These are phyloP conservation scores for Yasuhikotakia modesta DNA, from an alignment of 2,797 vertebrate genomes.

Conservation along the genomic window DNA sequence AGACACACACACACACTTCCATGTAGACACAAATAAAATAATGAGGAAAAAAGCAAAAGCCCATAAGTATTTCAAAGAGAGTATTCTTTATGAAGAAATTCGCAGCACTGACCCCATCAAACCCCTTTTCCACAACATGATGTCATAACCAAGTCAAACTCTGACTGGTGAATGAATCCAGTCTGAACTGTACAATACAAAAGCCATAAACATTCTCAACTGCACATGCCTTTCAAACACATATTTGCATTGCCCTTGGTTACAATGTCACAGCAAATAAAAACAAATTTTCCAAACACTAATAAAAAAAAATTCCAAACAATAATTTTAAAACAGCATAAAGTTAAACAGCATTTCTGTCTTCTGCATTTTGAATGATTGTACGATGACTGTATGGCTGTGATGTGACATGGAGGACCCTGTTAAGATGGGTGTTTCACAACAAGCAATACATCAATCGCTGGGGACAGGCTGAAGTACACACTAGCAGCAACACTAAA, in stretches of 20 bases:
- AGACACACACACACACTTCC: constrained; percentile 45
- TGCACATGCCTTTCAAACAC: constrained; percentile 55
- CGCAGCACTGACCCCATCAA: constrained; percentile 80
- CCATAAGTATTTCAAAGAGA: constrained; percentile 76
- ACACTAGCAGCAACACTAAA: constrained; percentile 10
- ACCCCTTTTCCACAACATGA: constrained; percentile 77
- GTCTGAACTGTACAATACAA: constrained; percentile 80
- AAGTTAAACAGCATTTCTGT: constrained; percentile 18
- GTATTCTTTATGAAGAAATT: constrained; percentile 85
- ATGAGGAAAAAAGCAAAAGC: constrained; percentile 52
- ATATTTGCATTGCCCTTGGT: constrained; percentile 33
- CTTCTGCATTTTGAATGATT: constrained; percentile 37
- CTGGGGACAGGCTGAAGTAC: not conserved
- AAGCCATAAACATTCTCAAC: constrained; percentile 58
- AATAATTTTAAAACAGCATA: not conserved
- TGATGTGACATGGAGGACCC: constrained; percentile 34
- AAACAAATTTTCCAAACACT: constrained; percentile 3
- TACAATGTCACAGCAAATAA: constrained; percentile 22
- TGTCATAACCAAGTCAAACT: constrained; percentile 78
- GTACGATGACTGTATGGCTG: constrained; percentile 2
- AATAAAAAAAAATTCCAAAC: not conserved
- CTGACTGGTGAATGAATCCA: constrained; percentile 76
- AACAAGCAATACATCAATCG: not conserved
- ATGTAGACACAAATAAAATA: constrained; percentile 59
- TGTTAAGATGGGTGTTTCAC: constrained; percentile 24